Conservation (phyloP, 1,140 invertebrate species). For the Tetramorium simillimum region DNA sequence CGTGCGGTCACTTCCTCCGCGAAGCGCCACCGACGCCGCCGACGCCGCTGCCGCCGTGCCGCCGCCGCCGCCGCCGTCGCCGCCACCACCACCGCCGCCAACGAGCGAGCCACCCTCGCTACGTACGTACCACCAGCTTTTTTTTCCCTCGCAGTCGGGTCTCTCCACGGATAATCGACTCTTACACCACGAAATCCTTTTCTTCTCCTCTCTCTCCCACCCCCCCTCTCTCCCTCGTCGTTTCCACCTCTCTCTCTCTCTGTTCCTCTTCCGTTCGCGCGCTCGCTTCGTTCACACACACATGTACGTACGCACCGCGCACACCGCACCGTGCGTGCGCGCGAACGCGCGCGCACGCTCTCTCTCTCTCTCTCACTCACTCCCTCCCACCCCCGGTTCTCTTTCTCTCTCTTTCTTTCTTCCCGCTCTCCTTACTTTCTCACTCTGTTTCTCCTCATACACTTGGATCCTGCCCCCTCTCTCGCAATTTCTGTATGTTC, state of each 20-base stretch:
- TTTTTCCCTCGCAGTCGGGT: neutral
- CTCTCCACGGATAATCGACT: constrained; percentile 36
- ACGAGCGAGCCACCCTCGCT: neutral
- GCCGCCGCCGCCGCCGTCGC: neutral
- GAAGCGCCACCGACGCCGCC: constrained; percentile 19
- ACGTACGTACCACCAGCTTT: constrained; percentile 13
- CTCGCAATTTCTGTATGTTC: constrained; percentile 12
- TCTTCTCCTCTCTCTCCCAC: neutral
- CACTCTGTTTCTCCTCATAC: constrained; percentile 37
- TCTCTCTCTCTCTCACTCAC: constrained; percentile 14
- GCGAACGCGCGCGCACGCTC: neutral
- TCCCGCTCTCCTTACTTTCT: constrained; percentile 27
- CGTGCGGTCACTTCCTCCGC: constrained; percentile 64
- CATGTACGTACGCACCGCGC: neutral
- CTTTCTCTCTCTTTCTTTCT: constrained; percentile 1
- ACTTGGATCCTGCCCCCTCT: constrained; percentile 34
- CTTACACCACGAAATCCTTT: constrained; percentile 23
- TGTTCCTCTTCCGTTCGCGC: constrained; percentile 40
- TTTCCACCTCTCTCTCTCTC: constrained; percentile 32
- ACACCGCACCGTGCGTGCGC: neutral
- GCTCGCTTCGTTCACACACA: constrained; percentile 14
- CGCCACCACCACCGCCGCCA: too few species aligned
- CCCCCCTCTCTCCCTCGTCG: neutral
- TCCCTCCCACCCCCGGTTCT: neutral
- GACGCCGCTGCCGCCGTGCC: neutral